Evolutionary conservation across 2,797 vertebrate genomes (phyloP).

Genomic region (Mormyrus proboscirostris): DNA sequence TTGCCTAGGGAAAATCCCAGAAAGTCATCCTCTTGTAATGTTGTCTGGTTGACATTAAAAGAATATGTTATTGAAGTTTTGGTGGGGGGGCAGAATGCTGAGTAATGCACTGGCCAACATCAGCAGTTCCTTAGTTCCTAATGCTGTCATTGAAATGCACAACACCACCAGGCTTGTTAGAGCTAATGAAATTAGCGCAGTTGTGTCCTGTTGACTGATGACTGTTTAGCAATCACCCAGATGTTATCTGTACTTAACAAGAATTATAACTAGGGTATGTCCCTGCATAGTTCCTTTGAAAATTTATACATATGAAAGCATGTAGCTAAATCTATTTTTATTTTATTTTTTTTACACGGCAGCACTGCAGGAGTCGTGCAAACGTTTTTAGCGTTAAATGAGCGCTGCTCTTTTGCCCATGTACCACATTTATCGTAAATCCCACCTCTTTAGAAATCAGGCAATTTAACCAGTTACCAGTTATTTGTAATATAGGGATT

Average conservation of each 20-base stretch:
- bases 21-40: background rate
- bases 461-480: background rate
- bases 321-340: background rate
- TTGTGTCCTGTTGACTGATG: constrained; percentile 57
- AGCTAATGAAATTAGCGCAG: constrained; percentile 52
- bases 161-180: constrained; percentile 49
- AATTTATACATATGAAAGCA: background rate
- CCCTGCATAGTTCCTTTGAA: background rate
- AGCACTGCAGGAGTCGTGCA: background rate
- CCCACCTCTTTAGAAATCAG: background rate
- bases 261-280: constrained; percentile 43
- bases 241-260: constrained; percentile 44
- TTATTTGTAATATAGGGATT: background rate
- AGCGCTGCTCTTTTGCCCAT: background rate
- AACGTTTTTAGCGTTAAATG: background rate
- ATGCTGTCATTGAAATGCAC: constrained; percentile 50
- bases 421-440: background rate
- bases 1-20: background rate
- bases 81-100: background rate
- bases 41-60: background rate
- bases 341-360: background rate
- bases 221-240: constrained; percentile 53
- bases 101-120: background rate
- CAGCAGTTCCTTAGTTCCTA: background rate
- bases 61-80: background rate